phyloP scores from a whole-genome alignment of 2,797 vertebrate genomes.

The Brotogeris chrysoptera region DNA sequence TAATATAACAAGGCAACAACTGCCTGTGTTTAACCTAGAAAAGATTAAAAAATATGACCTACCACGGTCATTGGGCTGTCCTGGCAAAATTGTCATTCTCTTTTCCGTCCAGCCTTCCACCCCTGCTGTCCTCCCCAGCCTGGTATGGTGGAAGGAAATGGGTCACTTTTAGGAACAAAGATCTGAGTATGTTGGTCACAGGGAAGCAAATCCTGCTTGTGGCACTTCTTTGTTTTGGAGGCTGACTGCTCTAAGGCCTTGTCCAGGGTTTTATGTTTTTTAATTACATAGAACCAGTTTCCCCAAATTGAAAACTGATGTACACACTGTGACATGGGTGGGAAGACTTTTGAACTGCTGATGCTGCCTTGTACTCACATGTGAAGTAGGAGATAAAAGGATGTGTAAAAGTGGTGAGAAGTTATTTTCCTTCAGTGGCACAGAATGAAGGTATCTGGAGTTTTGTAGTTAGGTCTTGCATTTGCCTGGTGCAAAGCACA shows the following conservation, averaged over 20 bases:
- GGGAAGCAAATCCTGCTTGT: background rate
- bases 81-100: constrained; percentile 16
- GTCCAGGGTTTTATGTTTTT: background rate
- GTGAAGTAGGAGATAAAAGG: background rate
- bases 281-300: background rate
- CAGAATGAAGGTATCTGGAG: background rate
- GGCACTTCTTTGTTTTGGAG: background rate
- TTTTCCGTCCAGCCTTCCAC: background rate
- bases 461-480: background rate
- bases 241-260: background rate
- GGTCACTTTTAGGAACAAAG: background rate
- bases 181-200: background rate
- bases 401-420: background rate
- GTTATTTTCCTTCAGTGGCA: background rate
- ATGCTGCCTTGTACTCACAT: background rate
- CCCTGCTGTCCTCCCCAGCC: background rate
- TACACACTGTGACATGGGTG: background rate
- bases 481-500: background rate
- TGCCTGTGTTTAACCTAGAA: constrained; percentile 58
- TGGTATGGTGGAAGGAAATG: background rate
- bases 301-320: background rate
- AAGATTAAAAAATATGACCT: constrained; percentile 52
- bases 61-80: background rate
- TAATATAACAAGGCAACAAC: constrained; percentile 63
- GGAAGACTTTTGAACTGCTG: background rate